A percentile compares a stretch with the other conserved stretches of the same genome.
Evolutionary conservation across 2,888 invertebrate genomes (phyloP).

Genomic region (Acleris emargana): DNA sequence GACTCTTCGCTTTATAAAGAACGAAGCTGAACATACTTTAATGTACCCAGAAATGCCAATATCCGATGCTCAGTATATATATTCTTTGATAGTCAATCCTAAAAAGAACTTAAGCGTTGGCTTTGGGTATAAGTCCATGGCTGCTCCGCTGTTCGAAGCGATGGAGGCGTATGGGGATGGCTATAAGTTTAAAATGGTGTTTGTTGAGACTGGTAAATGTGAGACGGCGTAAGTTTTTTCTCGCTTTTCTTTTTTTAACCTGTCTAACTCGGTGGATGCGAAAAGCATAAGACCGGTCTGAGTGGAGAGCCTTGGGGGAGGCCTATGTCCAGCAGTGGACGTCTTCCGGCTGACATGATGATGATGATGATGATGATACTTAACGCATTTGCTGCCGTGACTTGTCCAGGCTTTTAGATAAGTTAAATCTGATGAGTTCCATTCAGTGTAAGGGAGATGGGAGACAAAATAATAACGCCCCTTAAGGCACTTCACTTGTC

Average conservation of each 20-base stretch:
- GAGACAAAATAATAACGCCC: no score
- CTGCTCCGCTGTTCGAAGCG: constrained; percentile 50
- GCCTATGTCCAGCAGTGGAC: no score
- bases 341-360: no score
- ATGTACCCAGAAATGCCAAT: constrained; percentile 50
- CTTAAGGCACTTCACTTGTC: no score
- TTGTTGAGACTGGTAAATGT: constrained; percentile 20
- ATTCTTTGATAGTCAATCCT: constrained; percentile 42
- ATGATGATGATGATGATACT: no score
- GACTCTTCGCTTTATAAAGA: constrained; percentile 54
- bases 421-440: no score
- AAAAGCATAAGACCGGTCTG: no score
- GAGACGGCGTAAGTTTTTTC: constrained; percentile 38
- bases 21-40: constrained; percentile 40
- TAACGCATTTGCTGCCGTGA: neutral
- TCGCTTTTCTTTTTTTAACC: neutral
- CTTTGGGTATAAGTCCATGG: constrained; percentile 44
- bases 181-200: constrained; percentile 39
- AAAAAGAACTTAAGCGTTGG: constrained; percentile 35
- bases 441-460: no score
- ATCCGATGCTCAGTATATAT: constrained; percentile 46
- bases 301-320: no score
- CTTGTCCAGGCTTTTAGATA: no score
- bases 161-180: constrained; percentile 41
- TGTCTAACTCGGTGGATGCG: no score